phyloP scores from a whole-genome alignment of 2,113 vertebrate species.

The Apteryx mantelli region DNA sequence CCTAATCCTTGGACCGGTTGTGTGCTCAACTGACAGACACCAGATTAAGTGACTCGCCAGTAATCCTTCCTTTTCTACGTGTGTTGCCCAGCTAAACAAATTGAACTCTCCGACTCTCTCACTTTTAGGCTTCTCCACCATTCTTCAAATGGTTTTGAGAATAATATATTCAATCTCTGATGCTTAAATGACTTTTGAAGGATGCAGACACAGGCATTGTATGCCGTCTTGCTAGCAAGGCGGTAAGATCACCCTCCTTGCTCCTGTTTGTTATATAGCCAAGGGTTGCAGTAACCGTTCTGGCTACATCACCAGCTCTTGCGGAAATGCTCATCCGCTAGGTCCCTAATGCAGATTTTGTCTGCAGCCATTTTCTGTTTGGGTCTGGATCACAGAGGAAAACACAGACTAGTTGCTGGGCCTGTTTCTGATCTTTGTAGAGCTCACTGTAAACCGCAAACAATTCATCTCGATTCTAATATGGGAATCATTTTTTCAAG shows the following conservation, averaged over 20 bases:
- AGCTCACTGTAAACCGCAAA: not conserved
- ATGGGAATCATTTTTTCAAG: not conserved
- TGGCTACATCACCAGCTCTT: fast-evolving
- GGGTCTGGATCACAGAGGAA: not conserved
- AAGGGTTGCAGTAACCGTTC: not conserved
- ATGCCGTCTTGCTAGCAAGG: not conserved
- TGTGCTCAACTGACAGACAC: not conserved
- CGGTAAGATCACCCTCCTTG: constrained; percentile 21
- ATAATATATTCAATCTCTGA: not conserved
- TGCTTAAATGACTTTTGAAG: not conserved
- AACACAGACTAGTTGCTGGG: not conserved
- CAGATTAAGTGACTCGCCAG: fast-evolving
- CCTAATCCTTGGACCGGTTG: not conserved
- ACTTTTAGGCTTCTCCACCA: not conserved
- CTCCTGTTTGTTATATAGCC: not conserved
- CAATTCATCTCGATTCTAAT: not conserved
- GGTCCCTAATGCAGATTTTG: not conserved
- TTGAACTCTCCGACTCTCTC: not conserved
- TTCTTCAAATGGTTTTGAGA: not conserved
- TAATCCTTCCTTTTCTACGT: not conserved
- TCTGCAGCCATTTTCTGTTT: not conserved
- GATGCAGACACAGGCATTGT: not conserved
- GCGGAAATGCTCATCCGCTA: fast-evolving
- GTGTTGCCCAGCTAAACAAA: not conserved
- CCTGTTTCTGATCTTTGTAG: not conserved